These are phyloP conservation scores for Prionchulus punctatus DNA, from an alignment of 2,888 invertebrate genomes.

Conservation along the genomic window DNA sequence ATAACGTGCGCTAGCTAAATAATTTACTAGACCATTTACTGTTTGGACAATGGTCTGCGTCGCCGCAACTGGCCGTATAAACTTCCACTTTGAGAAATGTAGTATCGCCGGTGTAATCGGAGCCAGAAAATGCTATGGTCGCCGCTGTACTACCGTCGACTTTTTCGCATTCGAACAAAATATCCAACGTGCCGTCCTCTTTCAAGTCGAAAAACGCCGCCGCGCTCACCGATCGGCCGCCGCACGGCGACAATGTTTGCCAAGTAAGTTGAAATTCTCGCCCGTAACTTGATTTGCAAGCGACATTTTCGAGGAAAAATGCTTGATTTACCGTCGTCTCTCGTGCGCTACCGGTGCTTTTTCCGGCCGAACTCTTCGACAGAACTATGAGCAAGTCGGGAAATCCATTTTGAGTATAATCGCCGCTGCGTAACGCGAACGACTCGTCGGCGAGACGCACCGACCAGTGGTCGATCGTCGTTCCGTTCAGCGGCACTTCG, in stretches of 20 bases:
- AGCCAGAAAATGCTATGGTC: slow-evolving; percentile 14
- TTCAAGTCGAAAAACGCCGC: slow-evolving; percentile 22
- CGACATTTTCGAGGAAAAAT: slow-evolving; percentile 3
- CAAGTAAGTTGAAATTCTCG: slow-evolving; percentile 1
- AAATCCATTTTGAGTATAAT: slow-evolving; percentile 24
- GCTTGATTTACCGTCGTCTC: background rate
- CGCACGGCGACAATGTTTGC: background rate
- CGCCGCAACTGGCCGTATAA: slow-evolving; percentile 4
- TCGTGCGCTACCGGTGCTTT: background rate
- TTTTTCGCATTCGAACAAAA: slow-evolving; percentile 22
- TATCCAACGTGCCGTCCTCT: slow-evolving; percentile 29
- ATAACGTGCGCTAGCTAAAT: too few relatives aligned
- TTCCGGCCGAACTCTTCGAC: background rate
- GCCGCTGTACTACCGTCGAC: background rate
- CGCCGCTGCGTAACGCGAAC: slow-evolving; percentile 24
- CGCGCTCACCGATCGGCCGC: slow-evolving; percentile 3
- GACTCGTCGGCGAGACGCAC: too few relatives aligned
- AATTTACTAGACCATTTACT: too few relatives aligned
- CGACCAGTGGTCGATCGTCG: too few relatives aligned
- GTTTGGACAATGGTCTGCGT: too few relatives aligned
- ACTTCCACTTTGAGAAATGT: slow-evolving; percentile 26
- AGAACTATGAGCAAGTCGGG: slow-evolving; percentile 21
- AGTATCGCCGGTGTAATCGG: slow-evolving; percentile 25
- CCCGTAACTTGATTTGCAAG: background rate
- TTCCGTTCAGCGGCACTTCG: too few relatives aligned